Evolutionary conservation across 1,140 invertebrate species (phyloP).

Genomic region (Drosophila athabasca): DNA sequence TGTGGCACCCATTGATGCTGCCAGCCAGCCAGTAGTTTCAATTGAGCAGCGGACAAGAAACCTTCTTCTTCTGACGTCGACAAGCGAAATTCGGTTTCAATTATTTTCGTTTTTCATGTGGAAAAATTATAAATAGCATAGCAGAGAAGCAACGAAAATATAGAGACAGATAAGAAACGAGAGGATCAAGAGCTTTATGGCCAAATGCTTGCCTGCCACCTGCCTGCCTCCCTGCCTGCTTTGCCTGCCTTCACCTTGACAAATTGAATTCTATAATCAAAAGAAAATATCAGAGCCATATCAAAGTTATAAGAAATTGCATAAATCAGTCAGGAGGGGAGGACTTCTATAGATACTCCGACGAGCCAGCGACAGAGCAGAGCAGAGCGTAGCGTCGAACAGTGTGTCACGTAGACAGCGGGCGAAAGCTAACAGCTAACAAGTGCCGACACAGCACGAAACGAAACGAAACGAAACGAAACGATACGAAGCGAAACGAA

Average conservation of each 20-base stretch:
- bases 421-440: constrained; percentile 16
- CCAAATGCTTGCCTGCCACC: too few relatives aligned
- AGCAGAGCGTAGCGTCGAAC: background rate
- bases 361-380: too few relatives aligned
- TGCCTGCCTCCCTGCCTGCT: too few relatives aligned
- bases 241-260: constrained; percentile 51
- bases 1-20: constrained; percentile 4
- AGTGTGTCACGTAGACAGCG: constrained; percentile 40
- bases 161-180: background rate
- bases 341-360: constrained; percentile 37
- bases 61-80: constrained; percentile 39
- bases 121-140: constrained; percentile 34
- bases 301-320: constrained; percentile 38
- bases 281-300: constrained; percentile 28
- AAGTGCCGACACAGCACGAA: background rate
- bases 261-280: constrained; percentile 43
- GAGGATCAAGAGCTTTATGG: too few relatives aligned
- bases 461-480: too few relatives aligned
- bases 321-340: constrained; percentile 53
- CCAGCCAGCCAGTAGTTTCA: constrained; percentile 7
- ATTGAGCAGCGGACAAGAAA: constrained; percentile 8
- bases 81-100: constrained; percentile 32
- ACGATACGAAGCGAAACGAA: too few relatives aligned
- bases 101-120: constrained; percentile 24
- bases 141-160: too few relatives aligned